phyloP scores from a whole-genome alignment of 2,797 vertebrate genomes.

The Parauchenoglanis ngamensis region DNA sequence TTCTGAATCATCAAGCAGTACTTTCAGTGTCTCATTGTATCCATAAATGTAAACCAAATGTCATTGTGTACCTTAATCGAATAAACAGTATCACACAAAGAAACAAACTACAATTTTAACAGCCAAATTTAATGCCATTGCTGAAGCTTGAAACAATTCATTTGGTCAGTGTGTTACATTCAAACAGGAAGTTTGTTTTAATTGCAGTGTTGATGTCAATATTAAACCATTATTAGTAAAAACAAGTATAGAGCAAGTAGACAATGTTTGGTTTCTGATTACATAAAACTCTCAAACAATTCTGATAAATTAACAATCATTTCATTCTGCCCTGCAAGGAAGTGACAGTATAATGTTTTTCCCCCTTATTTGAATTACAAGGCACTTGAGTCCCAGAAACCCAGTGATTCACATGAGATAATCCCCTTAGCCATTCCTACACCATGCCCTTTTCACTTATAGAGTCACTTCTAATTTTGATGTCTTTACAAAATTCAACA shows the following conservation, averaged over 20 bases:
- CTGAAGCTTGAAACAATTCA: conserved; percentile 24
- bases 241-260: not conserved
- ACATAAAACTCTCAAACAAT: conserved; percentile 25
- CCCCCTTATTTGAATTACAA: conserved; percentile 55
- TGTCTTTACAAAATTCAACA: not conserved
- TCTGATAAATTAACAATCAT: conserved; percentile 50
- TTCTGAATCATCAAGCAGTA: conserved; percentile 3
- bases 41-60: not conserved
- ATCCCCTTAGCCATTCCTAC: conserved; percentile 8
- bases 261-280: not conserved
- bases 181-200: conserved; percentile 1
- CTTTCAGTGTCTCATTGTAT: not conserved
- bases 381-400: conserved; percentile 18
- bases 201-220: conserved; percentile 10
- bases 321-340: conserved; percentile 37
- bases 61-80: not conserved
- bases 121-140: conserved; percentile 53
- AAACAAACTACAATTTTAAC: not conserved
- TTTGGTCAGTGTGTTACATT: conserved; percentile 36
- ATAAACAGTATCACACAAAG: not conserved
- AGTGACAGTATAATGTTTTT: conserved; percentile 46
- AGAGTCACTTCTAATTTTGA: not conserved
- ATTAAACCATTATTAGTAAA: not conserved
- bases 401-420: conserved; percentile 45
- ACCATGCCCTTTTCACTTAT: not conserved